A percentile compares a stretch with the other conserved stretches of the same genome.
Conservation (phyloP, 1,140 invertebrate genomes). For the Gryon sp. region DNA sequence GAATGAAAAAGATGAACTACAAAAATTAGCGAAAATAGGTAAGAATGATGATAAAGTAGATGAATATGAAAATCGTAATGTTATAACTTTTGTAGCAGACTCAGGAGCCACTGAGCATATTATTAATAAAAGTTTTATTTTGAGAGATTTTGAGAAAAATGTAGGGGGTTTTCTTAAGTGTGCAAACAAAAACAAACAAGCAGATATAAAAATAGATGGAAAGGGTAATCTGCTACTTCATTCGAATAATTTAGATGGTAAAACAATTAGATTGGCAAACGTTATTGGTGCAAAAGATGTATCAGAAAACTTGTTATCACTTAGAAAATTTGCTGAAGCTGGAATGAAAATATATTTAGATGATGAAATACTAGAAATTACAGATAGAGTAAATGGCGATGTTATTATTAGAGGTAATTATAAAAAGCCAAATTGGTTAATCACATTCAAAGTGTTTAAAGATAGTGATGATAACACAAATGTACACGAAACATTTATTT, state of each 20-base stretch:
- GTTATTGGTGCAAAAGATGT: too few relatives aligned
- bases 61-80: neutral
- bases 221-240: neutral
- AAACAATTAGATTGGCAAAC: conserved; percentile 11
- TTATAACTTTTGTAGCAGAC: conserved; percentile 49
- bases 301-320: conserved; percentile 39
- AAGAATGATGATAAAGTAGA: too few relatives aligned
- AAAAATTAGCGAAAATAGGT: conserved; percentile 7
- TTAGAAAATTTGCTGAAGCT: conserved; percentile 36
- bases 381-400: neutral
- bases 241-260: neutral
- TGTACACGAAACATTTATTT: neutral
- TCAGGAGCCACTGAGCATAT: conserved; percentile 58
- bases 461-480: neutral
- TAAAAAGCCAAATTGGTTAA: conserved; percentile 8
- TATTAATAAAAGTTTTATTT: conserved; percentile 44
- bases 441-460: conserved; percentile 1
- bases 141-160: conserved; percentile 35
- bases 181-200: conserved; percentile 41
- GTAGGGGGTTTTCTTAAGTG: conserved; percentile 22
- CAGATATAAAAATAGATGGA: too few relatives aligned
- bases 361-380: neutral
- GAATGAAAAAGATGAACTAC: conserved; percentile 6
- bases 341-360: conserved; percentile 18
- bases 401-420: neutral